A percentile compares a stretch with the other conserved stretches of the same genome.
Evolutionary conservation across 2,888 invertebrate genomes (phyloP).

Genomic region (Oligia strigilis): DNA sequence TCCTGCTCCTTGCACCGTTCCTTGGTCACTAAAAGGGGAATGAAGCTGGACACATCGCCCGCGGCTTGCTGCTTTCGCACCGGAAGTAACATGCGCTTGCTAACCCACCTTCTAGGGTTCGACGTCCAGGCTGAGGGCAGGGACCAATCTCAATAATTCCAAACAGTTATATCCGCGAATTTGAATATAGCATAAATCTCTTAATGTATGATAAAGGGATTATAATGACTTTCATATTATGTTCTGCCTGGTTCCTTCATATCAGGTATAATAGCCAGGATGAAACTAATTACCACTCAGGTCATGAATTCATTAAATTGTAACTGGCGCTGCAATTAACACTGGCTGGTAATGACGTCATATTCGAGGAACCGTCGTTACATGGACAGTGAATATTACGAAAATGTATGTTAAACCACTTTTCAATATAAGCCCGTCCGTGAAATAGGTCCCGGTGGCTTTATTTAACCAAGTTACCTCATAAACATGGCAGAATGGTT

Average conservation of each 20-base stretch:
- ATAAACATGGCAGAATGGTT: slow-evolving; percentile 38
- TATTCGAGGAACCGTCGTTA: slow-evolving; percentile 22
- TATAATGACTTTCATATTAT: slow-evolving; percentile 15
- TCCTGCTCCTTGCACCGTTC: no score
- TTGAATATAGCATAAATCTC: slow-evolving; percentile 29
- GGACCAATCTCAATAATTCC: no score
- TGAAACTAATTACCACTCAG: slow-evolving; percentile 32
- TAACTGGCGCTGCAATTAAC: slow-evolving; percentile 36
- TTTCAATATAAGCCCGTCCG: slow-evolving; percentile 24
- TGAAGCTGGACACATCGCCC: no score
- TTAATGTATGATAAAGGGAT: slow-evolving; percentile 13
- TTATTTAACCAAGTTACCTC: slow-evolving; percentile 51
- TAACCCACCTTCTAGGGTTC: no score
- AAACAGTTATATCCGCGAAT: slow-evolving; percentile 15
- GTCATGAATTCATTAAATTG: slow-evolving; percentile 40
- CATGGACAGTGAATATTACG: background rate
- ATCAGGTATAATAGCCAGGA: background rate
- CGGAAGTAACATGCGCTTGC: no score
- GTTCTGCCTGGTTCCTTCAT: slow-evolving; percentile 5
- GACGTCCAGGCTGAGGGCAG: no score
- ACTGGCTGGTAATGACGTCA: slow-evolving; percentile 33
- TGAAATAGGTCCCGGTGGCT: slow-evolving; percentile 17
- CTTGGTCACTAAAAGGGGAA: no score
- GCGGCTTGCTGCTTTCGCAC: no score
- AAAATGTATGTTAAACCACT: slow-evolving; percentile 27